These are phyloP conservation scores for Poecilia latipinna DNA, from an alignment of 2,113 vertebrate species.

Conservation along the genomic window DNA sequence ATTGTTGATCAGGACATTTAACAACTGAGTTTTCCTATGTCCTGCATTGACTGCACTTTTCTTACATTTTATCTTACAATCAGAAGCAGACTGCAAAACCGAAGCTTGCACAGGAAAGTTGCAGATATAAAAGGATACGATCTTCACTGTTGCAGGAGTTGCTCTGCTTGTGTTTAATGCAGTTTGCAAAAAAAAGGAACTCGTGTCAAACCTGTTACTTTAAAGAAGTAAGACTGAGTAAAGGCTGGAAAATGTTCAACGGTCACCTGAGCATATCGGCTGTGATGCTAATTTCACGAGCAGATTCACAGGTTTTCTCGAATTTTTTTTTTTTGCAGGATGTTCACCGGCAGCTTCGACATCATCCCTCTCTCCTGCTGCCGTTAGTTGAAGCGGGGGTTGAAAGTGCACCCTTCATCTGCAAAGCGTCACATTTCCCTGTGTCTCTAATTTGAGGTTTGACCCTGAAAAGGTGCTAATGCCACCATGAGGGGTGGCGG, in stretches of 20 bases:
- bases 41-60: neutral
- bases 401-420: conserved; percentile 36
- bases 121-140: neutral
- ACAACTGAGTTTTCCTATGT: neutral
- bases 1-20: neutral
- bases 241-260: too few relatives aligned
- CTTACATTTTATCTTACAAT: neutral
- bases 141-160: neutral
- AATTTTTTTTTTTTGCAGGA: too few relatives aligned
- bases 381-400: neutral
- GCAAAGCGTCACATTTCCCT: conserved; percentile 40
- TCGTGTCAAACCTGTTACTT: too few relatives aligned
- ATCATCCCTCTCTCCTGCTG: too few relatives aligned
- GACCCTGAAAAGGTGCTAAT: conserved; percentile 38
- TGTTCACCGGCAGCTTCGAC: too few relatives aligned
- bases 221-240: too few relatives aligned
- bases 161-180: neutral
- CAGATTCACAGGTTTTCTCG: too few relatives aligned
- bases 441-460: conserved; percentile 26
- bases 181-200: too few relatives aligned
- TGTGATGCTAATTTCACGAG: too few relatives aligned
- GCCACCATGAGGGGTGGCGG: conserved; percentile 1
- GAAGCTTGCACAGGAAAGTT: too few relatives aligned
- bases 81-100: neutral
- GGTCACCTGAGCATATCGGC: too few relatives aligned